phyloP scores from a whole-genome alignment of 2,797 vertebrate species.

The Pseudochromis fuscus region DNA sequence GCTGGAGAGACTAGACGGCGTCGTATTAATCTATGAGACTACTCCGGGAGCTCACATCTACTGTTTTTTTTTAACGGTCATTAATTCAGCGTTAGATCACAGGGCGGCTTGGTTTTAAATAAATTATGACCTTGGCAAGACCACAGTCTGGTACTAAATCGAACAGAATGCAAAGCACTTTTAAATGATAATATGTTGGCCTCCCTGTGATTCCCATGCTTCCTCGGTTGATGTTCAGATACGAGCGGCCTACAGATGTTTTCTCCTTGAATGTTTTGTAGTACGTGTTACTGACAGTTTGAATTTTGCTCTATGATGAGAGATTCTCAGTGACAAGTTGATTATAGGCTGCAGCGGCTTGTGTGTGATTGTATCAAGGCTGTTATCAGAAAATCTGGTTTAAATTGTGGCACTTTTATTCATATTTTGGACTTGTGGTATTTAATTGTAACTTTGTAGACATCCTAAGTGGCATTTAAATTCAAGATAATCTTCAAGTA shows the following conservation, averaged over 20 bases:
- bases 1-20: conserved; percentile 21
- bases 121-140: conserved; percentile 58
- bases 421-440: too few species aligned
- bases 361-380: too few species aligned
- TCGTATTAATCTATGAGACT: conserved; percentile 30
- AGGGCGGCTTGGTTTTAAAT: conserved; percentile 52
- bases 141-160: conserved; percentile 35
- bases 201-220: conserved; percentile 27
- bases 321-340: too few species aligned
- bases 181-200: conserved; percentile 46
- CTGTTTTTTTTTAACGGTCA: conserved; percentile 41
- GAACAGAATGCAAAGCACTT: conserved; percentile 50
- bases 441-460: too few species aligned
- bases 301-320: too few species aligned
- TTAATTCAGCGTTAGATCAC: conserved; percentile 59
- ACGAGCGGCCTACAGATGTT: background rate
- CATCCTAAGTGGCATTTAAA: too few species aligned
- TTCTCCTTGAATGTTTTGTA: background rate
- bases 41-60: conserved; percentile 8
- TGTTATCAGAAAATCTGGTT: too few species aligned
- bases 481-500: too few species aligned
- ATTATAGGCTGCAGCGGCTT: too few species aligned
- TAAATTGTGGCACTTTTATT: too few species aligned
- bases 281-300: background rate
- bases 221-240: conserved; percentile 13